A percentile compares a stretch with the other conserved stretches of the same genome.
These are phyloP conservation scores for Passer domesticus DNA, from an alignment of 2,113 vertebrate genomes.

Conservation along the genomic window DNA sequence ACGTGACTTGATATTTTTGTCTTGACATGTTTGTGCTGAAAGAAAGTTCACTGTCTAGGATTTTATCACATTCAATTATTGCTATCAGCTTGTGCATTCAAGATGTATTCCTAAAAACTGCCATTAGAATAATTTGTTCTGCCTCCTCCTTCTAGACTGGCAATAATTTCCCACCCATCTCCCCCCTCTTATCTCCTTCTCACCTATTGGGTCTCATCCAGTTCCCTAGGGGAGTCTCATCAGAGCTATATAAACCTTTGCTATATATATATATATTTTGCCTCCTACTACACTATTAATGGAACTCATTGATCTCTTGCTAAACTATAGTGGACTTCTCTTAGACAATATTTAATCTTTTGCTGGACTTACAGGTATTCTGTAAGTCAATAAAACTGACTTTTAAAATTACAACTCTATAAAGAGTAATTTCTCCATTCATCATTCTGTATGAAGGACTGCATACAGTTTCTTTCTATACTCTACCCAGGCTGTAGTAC, in stretches of 20 bases:
- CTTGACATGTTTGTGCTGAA: slow-evolving; percentile 48
- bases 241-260: slow-evolving; percentile 43
- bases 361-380: slow-evolving; percentile 36
- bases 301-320: slow-evolving; percentile 52
- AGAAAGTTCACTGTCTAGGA: slow-evolving; percentile 13
- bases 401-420: slow-evolving; percentile 41
- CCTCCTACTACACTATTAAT: slow-evolving; percentile 45
- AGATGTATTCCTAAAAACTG: slow-evolving; percentile 51
- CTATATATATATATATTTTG: neutral
- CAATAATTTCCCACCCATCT: slow-evolving; percentile 54
- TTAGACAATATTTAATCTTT: slow-evolving; percentile 48
- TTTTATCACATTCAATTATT: slow-evolving; percentile 53
- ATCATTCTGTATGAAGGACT: neutral
- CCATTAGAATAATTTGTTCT: slow-evolving; percentile 65
- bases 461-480: neutral
- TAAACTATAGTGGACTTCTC: slow-evolving; percentile 49
- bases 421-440: slow-evolving; percentile 3
- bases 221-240: slow-evolving; percentile 32
- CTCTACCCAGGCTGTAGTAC: neutral
- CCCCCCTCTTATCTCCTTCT: slow-evolving; percentile 7
- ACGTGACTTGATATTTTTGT: neutral
- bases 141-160: slow-evolving; percentile 45
- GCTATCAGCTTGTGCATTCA: slow-evolving; percentile 37
- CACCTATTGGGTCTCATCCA: slow-evolving; percentile 24
- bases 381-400: slow-evolving; percentile 47